A percentile compares a stretch with the other conserved stretches of the same genome.
Evolutionary conservation across 2,888 invertebrate species (phyloP).

Genomic region (Limnephilus auricula): DNA sequence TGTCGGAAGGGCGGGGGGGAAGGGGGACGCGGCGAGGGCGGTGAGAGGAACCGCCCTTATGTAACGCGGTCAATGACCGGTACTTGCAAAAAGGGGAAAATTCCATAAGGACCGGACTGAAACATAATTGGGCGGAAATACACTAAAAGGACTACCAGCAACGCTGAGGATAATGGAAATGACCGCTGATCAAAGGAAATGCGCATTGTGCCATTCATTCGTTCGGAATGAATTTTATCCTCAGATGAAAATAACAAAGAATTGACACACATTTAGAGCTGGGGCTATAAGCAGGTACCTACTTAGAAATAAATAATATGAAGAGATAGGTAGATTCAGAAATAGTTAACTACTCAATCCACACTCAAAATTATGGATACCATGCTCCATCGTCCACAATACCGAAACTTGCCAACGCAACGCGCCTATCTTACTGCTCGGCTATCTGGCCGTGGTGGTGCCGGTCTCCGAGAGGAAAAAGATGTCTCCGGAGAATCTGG

Average conservation of each 20-base stretch:
- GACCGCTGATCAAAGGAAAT: constrained; percentile 34
- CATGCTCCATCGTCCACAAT: too few species aligned
- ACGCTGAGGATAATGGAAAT: background rate
- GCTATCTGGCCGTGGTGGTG: constrained; percentile 97
- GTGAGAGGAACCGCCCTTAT: constrained; percentile 25
- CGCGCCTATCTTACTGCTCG: constrained; percentile 95
- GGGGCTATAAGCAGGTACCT: background rate
- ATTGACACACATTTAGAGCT: background rate
- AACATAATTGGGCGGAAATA: constrained; percentile 45
- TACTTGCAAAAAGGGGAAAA: constrained; percentile 35
- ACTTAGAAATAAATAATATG: too few species aligned
- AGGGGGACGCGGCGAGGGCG: background rate
- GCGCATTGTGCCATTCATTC: constrained; percentile 15
- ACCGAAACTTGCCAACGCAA: too few species aligned
- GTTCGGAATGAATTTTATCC: background rate
- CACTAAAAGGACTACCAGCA: constrained; percentile 32
- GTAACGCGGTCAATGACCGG: constrained; percentile 48
- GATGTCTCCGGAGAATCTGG: constrained; percentile 96
- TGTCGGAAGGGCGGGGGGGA: background rate
- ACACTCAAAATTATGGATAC: too few species aligned
- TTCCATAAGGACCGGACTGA: constrained; percentile 33
- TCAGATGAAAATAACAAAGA: background rate
- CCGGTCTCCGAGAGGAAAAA: constrained; percentile 97
- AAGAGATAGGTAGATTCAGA: too few species aligned
- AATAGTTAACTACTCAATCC: too few species aligned